phyloP scores from a whole-genome alignment of 2,113 vertebrate species.

The Isurus oxyrinchus region DNA sequence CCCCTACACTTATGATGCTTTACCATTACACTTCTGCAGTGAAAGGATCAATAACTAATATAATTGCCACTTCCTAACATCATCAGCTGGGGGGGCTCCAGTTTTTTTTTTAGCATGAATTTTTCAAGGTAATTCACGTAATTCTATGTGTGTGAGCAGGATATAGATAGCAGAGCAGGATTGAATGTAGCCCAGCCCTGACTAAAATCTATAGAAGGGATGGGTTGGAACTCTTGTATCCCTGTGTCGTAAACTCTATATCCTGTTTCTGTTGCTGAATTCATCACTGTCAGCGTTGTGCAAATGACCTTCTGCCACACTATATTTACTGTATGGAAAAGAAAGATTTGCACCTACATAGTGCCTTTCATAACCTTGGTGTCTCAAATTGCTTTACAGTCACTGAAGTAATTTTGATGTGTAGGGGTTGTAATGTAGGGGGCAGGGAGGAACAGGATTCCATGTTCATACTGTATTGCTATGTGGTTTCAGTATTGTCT shows the following conservation, averaged over 20 bases:
- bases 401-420: too few relatives aligned
- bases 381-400: neutral
- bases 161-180: neutral
- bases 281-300: neutral
- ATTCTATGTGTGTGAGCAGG: neutral
- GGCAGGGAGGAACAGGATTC: neutral
- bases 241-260: neutral
- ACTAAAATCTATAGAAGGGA: neutral
- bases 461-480: neutral
- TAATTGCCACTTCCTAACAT: neutral
- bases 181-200: neutral
- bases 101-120: neutral
- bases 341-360: neutral
- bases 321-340: neutral
- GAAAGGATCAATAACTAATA: neutral
- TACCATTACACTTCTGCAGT: neutral
- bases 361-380: neutral
- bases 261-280: neutral
- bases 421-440: too few relatives aligned
- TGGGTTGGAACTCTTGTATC: neutral
- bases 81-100: neutral
- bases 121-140: neutral
- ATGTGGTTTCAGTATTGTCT: neutral
- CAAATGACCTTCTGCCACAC: neutral
- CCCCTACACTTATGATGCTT: neutral